Base-by-base conservation (phyloP, 2,113 vertebrate species). In the Poecile atricapillus region DNA sequence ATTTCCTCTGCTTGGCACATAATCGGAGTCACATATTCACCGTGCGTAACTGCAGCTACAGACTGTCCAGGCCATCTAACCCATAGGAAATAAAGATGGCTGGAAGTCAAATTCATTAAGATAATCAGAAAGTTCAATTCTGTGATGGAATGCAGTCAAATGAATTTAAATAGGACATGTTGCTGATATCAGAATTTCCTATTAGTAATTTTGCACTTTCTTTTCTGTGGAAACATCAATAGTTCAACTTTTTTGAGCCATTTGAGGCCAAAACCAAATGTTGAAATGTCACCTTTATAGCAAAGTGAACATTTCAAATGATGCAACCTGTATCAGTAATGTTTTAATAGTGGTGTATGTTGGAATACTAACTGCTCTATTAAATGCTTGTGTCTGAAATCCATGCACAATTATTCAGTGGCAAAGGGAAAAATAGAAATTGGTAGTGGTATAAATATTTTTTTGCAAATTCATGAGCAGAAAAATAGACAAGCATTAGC, bases 111-210 rank as follows among this genome's bases (percentile, higher is more conserved):
- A 91, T 90, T 81, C 46, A 35, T 91, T 85, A 93, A 73, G 53
- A 71, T 78, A 85, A 75, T 74, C 60, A 88, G 43, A 77, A 94
- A 92, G 68, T 83, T 90, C 30, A 84, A 41, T 89, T 95, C 49
- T 68, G 31, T 80, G 59, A 44, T 67, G 47, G 55, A 93, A 83
- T 76, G 30, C 53, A 77, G 47, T 92, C 55, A 92, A 70, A 91
- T 79, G 1, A 79, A 90, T 89, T 92, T 37, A 78, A 31, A 70
- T 50, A 56, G 33, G 23, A 83, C 25, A 37, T 41, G 33, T 81
- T 88, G n/a, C 35, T 35, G 14, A 14, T 81, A 69, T 81, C 58
- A 76, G 15, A 89, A 83, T 89, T 95, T 69, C 7, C 21, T 79
- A 1, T 75, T 81, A 67, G 27, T 84, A 44, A 12, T 85, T 89